Conservation (phyloP, 2,888 invertebrate genomes). For the Ochropleura leucogaster region DNA sequence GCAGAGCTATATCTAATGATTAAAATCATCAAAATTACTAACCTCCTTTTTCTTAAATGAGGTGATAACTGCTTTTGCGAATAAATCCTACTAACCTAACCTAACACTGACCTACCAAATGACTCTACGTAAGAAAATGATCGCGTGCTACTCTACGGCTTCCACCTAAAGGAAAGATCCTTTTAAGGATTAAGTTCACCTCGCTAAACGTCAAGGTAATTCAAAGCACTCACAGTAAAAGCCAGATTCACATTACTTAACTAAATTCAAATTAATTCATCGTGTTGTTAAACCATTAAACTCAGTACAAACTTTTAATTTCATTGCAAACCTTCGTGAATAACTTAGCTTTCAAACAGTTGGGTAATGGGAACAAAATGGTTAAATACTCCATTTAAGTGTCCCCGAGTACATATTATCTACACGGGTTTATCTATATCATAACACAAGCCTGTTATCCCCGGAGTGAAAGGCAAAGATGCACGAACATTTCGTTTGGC, state of each 20-base stretch:
- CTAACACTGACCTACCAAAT: too few relatives aligned
- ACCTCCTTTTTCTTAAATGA: too few relatives aligned
- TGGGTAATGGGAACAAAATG: conserved; percentile 7
- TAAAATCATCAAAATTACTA: too few relatives aligned
- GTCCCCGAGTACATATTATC: conserved; percentile 39
- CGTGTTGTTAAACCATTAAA: conserved; percentile 32
- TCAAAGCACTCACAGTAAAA: conserved; percentile 7
- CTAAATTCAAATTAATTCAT: conserved; percentile 47
- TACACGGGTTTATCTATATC: conserved; percentile 29
- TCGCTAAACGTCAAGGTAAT: neutral
- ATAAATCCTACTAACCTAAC: too few relatives aligned
- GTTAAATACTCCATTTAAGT: conserved; percentile 36
- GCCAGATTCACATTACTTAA: neutral
- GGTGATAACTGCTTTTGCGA: too few relatives aligned
- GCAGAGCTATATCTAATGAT: too few relatives aligned
- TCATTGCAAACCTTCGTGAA: conserved; percentile 43
- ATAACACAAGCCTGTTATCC: neutral
- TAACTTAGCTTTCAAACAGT: conserved; percentile 47
- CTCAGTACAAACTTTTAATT: conserved; percentile 45
- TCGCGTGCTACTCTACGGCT: too few relatives aligned
- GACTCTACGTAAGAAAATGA: too few relatives aligned
- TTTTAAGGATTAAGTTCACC: neutral
- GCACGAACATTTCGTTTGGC: neutral
- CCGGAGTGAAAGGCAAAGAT: neutral
- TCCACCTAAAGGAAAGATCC: neutral